Base-by-base conservation (phyloP, 1,140 invertebrate species). In the Nomia melanderi region DNA sequence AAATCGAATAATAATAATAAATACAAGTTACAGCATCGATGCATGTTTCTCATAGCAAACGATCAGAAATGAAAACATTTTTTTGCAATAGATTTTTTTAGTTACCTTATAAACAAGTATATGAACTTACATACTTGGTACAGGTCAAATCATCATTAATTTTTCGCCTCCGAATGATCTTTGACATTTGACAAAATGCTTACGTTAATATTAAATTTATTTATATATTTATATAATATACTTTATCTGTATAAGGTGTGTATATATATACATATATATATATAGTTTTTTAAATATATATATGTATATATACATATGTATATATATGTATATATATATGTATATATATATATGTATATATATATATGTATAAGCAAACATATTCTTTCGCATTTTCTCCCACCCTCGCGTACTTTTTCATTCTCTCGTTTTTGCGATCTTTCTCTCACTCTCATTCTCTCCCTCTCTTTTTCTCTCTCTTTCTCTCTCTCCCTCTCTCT, bases 191-290 rank as follows among this genome's bases (percentile, higher is more conserved):
- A 74, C 70, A 78, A 76, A 83, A 77, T 75, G 77, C 79, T 82
- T 75, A 79, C 59, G 60, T 69, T 79, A 82, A 83, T 82, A 83
- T 83, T 82, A 83, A 83, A 83, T 83, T 82, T 83, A 82, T 83
- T 83, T 82, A 83, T 82, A 83, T 83, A 82, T 82, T 65, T 82
- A 82, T 83, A 83, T 83, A 83, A 82, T 83, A 78, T 83, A 82
- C 54, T 82, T 75, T 78, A 77, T 81, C 54, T 82, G 67, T 82
- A 44, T 80, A 78, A 64, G 64, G 54, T 74, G 50, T 73, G n/a
- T 73, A 41, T 65, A 63, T 53, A 53, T 75, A 53, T 73, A 66
- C 76, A 82, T 65, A 74, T 72, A 79, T 71, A 81, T 75, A 63
- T 54, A 44, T 79, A 81, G 63, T 62, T 65, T n/a, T n/a, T n/a